Percentiles rank a stretch among this genome's conserved stretches.
Conservation (phyloP, 2,113 vertebrate genomes). For the Excalfactoria chinensis region DNA sequence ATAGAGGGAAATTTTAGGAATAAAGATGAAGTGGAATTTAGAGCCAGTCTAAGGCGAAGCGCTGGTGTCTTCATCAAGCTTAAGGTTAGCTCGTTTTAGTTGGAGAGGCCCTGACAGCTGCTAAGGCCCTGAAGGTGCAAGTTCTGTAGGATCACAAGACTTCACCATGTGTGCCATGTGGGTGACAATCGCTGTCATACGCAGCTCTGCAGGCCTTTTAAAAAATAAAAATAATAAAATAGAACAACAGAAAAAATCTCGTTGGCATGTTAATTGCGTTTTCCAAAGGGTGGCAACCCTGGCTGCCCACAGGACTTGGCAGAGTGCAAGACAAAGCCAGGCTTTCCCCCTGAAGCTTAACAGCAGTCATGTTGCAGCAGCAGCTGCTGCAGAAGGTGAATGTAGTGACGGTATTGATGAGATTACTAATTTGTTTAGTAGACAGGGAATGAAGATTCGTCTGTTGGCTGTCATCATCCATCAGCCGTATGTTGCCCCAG, state of each 20-base stretch:
- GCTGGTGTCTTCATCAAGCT: not conserved
- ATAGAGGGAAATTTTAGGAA: not conserved
- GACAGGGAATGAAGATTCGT: conserved; percentile 74
- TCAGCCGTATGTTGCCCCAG: conserved; percentile 78
- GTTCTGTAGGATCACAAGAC: not conserved
- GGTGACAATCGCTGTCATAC: not conserved
- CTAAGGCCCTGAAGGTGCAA: not conserved
- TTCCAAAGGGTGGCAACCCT: not conserved
- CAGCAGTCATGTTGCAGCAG: conserved; percentile 57
- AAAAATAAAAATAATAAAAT: not conserved
- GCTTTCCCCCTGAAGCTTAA: conserved; percentile 48
- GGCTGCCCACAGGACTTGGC: conserved; percentile 1
- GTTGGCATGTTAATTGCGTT: not conserved
- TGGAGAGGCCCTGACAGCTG: not conserved
- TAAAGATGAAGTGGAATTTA: not conserved
- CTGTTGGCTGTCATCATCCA: conserved; percentile 80
- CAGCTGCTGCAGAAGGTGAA: conserved; percentile 77
- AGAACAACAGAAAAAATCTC: not conserved
- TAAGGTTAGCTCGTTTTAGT: not conserved
- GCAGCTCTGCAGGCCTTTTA: not conserved
- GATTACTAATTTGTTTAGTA: conserved; percentile 79
- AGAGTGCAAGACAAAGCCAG: conserved; percentile 13
- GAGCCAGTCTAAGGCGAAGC: not conserved
- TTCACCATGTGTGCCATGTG: not conserved
- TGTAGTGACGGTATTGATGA: conserved; percentile 75